These are phyloP conservation scores for Petrocephalus zakoni DNA, from an alignment of 2,113 vertebrate genomes.

Conservation along the genomic window DNA sequence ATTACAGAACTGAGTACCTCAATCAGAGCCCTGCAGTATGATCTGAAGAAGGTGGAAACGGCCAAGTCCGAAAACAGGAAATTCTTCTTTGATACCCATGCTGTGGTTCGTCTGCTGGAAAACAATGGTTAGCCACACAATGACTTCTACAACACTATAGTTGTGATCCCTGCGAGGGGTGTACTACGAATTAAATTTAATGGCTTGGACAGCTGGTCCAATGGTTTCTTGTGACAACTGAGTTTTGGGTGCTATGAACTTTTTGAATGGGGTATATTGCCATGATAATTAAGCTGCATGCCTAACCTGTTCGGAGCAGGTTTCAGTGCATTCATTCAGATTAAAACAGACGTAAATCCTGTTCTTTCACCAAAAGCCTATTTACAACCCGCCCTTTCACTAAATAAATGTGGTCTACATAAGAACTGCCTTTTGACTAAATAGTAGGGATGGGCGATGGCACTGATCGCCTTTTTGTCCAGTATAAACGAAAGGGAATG, in stretches of 20 bases:
- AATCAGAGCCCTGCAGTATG: constrained; percentile 50
- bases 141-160: not conserved
- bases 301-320: not conserved
- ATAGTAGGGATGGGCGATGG: too few relatives aligned
- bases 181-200: not conserved
- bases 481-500: too few relatives aligned
- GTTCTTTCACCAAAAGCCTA: not conserved
- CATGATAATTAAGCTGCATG: not conserved
- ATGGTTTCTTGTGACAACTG: not conserved
- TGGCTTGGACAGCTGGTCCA: not conserved
- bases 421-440: not conserved
- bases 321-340: not conserved
- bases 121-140: constrained; percentile 67
- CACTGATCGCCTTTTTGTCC: too few relatives aligned
- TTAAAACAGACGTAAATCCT: not conserved
- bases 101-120: constrained; percentile 80
- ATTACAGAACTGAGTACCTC: constrained; percentile 63
- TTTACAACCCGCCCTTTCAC: too few relatives aligned
- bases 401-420: not conserved
- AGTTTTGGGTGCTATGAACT: not conserved
- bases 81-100: constrained; percentile 86
- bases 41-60: constrained; percentile 46
- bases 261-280: not conserved
- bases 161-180: not conserved
- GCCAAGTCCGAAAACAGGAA: constrained; percentile 57